phyloP scores from a whole-genome alignment of 2,113 vertebrate species.

The Trichomycterus rosablanca region DNA sequence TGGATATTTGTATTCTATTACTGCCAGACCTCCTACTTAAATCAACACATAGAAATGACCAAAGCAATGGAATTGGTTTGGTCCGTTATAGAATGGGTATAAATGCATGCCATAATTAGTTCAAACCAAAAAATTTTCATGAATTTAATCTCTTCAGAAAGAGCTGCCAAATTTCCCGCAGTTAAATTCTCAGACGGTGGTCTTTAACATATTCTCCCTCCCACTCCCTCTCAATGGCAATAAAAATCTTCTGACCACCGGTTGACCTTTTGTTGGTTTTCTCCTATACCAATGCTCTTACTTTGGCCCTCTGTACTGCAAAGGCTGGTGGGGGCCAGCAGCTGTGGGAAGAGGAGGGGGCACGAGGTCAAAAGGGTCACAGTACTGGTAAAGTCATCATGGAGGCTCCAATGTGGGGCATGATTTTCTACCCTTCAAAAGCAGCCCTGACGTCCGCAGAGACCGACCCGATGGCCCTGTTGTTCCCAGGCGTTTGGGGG shows the following conservation, averaged over 20 bases:
- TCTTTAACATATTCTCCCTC: conserved; percentile 65
- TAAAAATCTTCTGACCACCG: conserved; percentile 75
- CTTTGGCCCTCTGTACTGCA: conserved; percentile 35
- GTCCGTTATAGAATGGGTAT: too few relatives aligned
- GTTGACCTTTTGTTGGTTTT: conserved; percentile 66
- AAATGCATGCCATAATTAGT: too few relatives aligned
- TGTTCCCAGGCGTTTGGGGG: conserved; percentile 63
- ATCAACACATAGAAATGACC: too few relatives aligned
- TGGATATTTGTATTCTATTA: too few relatives aligned
- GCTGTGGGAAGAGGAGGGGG: conserved; percentile 63
- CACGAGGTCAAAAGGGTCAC: conserved; percentile 61
- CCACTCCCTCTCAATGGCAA: conserved; percentile 61
- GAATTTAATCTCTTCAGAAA: too few relatives aligned
- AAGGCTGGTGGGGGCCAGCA: conserved; percentile 61
- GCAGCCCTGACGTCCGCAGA: conserved; percentile 57
- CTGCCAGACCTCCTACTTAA: too few relatives aligned
- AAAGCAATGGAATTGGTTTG: too few relatives aligned
- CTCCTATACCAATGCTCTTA: conserved; percentile 39
- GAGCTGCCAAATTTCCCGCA: conserved; percentile 62
- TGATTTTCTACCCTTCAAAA: conserved; percentile 67
- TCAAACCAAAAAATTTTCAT: too few relatives aligned
- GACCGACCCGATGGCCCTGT: conserved; percentile 58
- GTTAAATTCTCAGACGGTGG: conserved; percentile 74
- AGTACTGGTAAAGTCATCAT: conserved; percentile 75
- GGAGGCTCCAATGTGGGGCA: conserved; percentile 59